Percentiles rank a stretch among this genome's conserved stretches.
phyloP scores from a whole-genome alignment of 2,797 vertebrate genomes.

The Lepus townsendii region DNA sequence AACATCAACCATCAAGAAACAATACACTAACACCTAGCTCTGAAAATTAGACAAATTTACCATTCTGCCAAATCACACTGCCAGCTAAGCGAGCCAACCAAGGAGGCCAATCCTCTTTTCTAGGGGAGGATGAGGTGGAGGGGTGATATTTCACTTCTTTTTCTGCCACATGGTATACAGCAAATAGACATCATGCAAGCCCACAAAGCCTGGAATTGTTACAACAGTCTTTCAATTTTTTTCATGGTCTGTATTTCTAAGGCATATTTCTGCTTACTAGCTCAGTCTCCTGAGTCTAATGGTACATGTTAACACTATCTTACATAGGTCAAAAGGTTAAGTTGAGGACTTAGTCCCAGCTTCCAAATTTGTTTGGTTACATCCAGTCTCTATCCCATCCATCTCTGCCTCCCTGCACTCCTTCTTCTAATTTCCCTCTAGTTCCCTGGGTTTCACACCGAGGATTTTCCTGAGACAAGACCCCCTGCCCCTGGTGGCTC shows the following conservation, averaged over 20 bases:
- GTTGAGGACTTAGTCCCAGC: constrained; percentile 30
- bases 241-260: constrained; percentile 7
- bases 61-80: constrained; percentile 3
- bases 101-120: background rate
- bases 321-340: background rate
- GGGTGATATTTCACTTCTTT: background rate
- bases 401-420: background rate
- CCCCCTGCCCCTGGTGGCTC: background rate
- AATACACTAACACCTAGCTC: constrained; percentile 52
- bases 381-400: background rate
- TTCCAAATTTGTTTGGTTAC: background rate
- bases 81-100: constrained; percentile 25
- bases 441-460: background rate
- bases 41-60: constrained; percentile 30
- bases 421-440: constrained; percentile 1
- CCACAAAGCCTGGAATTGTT: constrained; percentile 1
- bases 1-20: constrained; percentile 77
- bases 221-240: background rate
- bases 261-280: background rate
- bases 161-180: constrained; percentile 20
- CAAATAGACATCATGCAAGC: constrained; percentile 8
- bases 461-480: constrained; percentile 27
- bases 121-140: background rate
- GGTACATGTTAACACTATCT: background rate
- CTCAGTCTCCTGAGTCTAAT: background rate